phyloP scores from a whole-genome alignment of 1,140 invertebrate genomes.

The Drosophila asahinai region DNA sequence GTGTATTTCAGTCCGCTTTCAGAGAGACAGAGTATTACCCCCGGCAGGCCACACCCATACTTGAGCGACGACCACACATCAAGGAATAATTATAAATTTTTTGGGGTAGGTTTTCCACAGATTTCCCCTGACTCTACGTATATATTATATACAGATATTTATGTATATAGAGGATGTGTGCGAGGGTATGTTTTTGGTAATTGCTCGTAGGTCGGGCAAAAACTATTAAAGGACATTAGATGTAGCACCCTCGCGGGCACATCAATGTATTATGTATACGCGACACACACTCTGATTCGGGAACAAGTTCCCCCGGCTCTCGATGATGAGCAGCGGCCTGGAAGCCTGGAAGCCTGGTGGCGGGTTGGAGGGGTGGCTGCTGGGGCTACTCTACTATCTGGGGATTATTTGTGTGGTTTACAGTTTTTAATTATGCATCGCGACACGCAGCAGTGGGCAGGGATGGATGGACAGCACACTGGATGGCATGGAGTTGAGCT shows the following conservation, averaged over 20 bases:
- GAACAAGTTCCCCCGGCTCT: slow-evolving; percentile 9
- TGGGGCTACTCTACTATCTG: slow-evolving; percentile 71
- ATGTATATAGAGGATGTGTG: neutral
- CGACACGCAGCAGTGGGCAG: slow-evolving; percentile 47
- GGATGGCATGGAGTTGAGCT: slow-evolving; percentile 27
- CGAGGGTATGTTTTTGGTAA: slow-evolving; percentile 33
- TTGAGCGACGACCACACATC: slow-evolving; percentile 68
- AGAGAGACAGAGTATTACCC: slow-evolving; percentile 8
- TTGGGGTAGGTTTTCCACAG: slow-evolving; percentile 70
- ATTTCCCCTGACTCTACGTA: slow-evolving; percentile 7
- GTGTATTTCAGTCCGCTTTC: slow-evolving; percentile 13
- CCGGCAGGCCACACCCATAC: slow-evolving; percentile 44
- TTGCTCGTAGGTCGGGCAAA: slow-evolving; percentile 53
- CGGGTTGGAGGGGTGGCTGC: neutral
- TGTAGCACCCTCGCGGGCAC: slow-evolving; percentile 62
- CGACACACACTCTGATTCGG: slow-evolving; percentile 29
- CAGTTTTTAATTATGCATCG: slow-evolving; percentile 80
- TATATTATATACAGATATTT: neutral
- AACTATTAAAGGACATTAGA: slow-evolving; percentile 76
- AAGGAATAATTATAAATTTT: slow-evolving; percentile 72
- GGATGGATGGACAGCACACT: slow-evolving; percentile 1
- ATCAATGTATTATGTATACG: slow-evolving; percentile 33
- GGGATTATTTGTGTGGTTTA: slow-evolving; percentile 83
- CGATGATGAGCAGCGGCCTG: neutral
- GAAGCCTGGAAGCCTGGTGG: neutral